Evolutionary conservation across 2,797 vertebrate species (phyloP).

Genomic region (Prunella strophiata): DNA sequence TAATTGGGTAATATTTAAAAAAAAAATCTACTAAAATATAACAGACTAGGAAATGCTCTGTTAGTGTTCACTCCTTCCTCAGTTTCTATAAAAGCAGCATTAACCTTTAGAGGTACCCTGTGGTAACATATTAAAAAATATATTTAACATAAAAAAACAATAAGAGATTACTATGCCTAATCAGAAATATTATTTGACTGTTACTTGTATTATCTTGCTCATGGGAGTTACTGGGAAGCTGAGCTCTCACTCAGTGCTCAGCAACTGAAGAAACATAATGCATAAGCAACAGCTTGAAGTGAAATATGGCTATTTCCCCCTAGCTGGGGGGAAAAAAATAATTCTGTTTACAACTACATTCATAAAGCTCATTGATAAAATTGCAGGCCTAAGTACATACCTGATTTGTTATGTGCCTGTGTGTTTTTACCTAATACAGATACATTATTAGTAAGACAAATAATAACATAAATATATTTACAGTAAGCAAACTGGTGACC

Average conservation of each 20-base stretch:
- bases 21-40: not conserved
- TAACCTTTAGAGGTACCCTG: not conserved
- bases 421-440: not conserved
- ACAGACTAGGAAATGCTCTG: not conserved
- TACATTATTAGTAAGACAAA: not conserved
- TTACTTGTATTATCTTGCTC: not conserved
- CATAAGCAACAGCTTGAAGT: not conserved
- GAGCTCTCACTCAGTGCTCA: not conserved
- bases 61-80: not conserved
- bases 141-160: not conserved
- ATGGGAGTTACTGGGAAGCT: not conserved
- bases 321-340: accelerated
- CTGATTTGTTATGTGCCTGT: not conserved
- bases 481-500: not conserved
- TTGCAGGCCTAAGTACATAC: not conserved
- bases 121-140: not conserved
- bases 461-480: not conserved
- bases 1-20: not conserved
- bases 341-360: not conserved
- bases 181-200: not conserved
- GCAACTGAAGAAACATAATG: not conserved
- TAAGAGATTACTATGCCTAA: not conserved
- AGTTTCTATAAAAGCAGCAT: not conserved
- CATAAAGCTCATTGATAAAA: not conserved
- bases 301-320: not conserved